Conservation (phyloP, 2,797 vertebrate genomes). For the Spinus olivaceus region DNA sequence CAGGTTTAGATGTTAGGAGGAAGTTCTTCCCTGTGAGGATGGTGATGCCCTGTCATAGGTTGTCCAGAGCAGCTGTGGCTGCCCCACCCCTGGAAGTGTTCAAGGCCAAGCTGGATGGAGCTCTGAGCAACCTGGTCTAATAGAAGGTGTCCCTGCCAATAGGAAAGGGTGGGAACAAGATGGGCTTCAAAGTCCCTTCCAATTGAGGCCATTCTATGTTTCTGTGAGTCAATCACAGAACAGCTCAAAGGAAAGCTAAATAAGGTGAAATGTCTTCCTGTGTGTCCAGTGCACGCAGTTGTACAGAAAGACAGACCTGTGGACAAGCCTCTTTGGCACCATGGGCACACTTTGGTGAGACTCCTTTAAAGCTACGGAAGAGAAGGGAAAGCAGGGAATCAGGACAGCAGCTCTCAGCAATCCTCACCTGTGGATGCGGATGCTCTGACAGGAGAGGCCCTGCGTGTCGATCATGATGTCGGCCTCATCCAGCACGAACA, state of each 20-base stretch:
- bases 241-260: background rate
- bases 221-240: background rate
- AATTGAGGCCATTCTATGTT: background rate
- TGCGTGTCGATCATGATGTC: constrained; percentile 79
- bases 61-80: background rate
- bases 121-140: background rate
- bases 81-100: background rate
- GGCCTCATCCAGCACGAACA: constrained; percentile 79
- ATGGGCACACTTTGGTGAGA: too few species aligned
- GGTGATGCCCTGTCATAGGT: background rate
- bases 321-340: background rate
- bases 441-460: constrained; percentile 74
- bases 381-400: background rate
- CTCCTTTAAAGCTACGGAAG: background rate
- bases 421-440: constrained; percentile 74
- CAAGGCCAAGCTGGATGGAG: background rate
- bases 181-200: background rate
- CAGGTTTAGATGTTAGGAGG: background rate
- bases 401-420: accelerated
- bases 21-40: background rate
- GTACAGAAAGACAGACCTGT: background rate
- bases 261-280: accelerated
- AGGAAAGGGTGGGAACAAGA: background rate
- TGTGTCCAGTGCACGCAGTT: accelerated
- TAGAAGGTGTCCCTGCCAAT: background rate